Evolutionary conservation across 2,888 invertebrate genomes (phyloP), one percentile per base, ranked within the genome.

Genomic region (Hanleya hanleyi): DNA sequence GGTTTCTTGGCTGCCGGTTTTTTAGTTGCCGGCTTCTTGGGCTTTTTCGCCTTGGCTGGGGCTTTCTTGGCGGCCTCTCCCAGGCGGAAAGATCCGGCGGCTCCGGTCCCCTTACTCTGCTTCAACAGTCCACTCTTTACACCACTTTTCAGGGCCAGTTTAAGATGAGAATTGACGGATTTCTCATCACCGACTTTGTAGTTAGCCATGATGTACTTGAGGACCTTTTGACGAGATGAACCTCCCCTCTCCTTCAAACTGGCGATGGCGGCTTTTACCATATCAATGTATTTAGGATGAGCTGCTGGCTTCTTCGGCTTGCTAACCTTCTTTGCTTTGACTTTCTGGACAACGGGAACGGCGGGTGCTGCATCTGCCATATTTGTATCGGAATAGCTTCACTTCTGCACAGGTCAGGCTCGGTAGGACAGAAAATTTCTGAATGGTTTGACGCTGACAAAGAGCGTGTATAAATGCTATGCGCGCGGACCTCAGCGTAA

Each of bases 171-270:
- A 78, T 86, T 87, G 49, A 84, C 76, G 6, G 41, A 70, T 18
- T 77, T 69, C 51, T 77, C 74, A 65, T 84, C 82, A 9, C 38
- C 84, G 26, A 90, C 86, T 71, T 84, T 86, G 85, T 83, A 89
- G 81, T 87, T 84, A 51, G 81, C 73, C 18, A 82, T 67, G 72
- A 91, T 87, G 84, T 87, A 90, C 72, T 90, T 88, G 50, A 86
- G 77, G 75, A 91, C 89, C 49, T 89, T 89, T 73, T 87, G 87
- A 38, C 86, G 82, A 57, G 88, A 88, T 22, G 88, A 87, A 32
- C 90, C 90, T 65, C 83, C 83, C 18, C 84, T 76, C 61, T 90
- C 90, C 68, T 85, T 87, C 62, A 89, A 75, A n/a, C 77, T 72
- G 67, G 79, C 82, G 76, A 90, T 82, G 62, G 90, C 90, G 1